Evolutionary conservation across 2,797 vertebrate species (phyloP).

Genomic region (Dipus sagitta): DNA sequence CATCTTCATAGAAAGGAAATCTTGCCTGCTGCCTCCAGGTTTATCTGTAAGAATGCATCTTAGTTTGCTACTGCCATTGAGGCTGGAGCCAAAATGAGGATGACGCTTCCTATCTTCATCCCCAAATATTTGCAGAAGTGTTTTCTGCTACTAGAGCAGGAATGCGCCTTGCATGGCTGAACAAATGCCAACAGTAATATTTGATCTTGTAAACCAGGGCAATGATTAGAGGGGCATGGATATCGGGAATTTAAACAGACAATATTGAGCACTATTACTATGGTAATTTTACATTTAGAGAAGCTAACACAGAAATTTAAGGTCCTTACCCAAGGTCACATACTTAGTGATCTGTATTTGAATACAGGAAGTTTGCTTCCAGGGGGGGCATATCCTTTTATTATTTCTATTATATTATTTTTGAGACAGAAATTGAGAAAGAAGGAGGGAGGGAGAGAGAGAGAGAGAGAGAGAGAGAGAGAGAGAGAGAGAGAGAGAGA

Average conservation of each 20-base stretch:
- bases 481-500: too few species aligned
- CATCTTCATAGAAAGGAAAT: background rate
- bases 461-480: too few species aligned
- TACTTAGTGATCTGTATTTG: background rate
- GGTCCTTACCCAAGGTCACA: background rate
- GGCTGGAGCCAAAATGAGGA: background rate
- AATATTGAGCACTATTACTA: background rate
- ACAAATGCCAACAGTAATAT: background rate
- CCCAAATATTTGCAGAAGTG: background rate
- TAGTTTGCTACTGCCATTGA: background rate
- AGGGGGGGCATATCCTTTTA: background rate
- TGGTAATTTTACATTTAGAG: background rate
- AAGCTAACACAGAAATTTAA: background rate
- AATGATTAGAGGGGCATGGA: background rate
- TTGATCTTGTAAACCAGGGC: background rate
- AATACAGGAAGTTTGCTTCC: background rate
- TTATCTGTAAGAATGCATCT: rapidly evolving
- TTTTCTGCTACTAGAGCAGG: background rate
- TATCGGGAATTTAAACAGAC: background rate
- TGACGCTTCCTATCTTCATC: background rate
- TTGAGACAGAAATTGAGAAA: too few species aligned
- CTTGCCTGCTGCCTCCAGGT: background rate
- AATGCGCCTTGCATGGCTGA: background rate
- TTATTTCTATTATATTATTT: too few species aligned
- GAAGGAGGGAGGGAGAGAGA: too few species aligned